Evolutionary conservation across 2,797 vertebrate species (phyloP).

Genomic region (Erithacus rubecula): DNA sequence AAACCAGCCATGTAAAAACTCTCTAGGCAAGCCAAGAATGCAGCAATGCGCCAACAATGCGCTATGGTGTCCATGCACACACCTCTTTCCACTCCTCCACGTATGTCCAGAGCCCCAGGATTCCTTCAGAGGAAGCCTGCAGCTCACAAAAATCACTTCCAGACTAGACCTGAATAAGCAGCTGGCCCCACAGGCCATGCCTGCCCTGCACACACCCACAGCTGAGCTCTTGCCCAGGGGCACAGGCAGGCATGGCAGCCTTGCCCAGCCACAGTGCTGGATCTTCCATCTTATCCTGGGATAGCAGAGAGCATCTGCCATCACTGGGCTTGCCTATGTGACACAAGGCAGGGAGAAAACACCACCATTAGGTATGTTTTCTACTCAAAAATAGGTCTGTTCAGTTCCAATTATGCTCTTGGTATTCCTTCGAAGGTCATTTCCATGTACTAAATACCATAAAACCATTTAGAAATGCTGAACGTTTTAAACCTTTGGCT

Average conservation of each 20-base stretch:
- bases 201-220: neutral
- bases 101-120: neutral
- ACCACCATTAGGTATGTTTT: neutral
- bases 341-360: neutral
- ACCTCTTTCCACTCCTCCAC: neutral
- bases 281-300: neutral
- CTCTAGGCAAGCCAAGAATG: neutral
- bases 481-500: neutral
- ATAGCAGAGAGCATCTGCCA: neutral
- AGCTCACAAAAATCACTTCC: neutral
- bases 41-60: neutral
- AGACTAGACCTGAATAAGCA: neutral
- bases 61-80: neutral
- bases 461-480: neutral
- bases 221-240: neutral
- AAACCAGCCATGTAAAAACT: neutral
- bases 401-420: neutral
- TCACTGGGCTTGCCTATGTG: neutral
- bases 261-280: neutral
- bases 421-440: neutral
- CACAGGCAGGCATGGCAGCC: fast-evolving
- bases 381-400: neutral
- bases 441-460: neutral
- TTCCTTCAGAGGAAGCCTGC: neutral
- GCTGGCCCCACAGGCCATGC: neutral